Conservation (phyloP, 1,140 invertebrate genomes). For the Drosophila persimilis region DNA sequence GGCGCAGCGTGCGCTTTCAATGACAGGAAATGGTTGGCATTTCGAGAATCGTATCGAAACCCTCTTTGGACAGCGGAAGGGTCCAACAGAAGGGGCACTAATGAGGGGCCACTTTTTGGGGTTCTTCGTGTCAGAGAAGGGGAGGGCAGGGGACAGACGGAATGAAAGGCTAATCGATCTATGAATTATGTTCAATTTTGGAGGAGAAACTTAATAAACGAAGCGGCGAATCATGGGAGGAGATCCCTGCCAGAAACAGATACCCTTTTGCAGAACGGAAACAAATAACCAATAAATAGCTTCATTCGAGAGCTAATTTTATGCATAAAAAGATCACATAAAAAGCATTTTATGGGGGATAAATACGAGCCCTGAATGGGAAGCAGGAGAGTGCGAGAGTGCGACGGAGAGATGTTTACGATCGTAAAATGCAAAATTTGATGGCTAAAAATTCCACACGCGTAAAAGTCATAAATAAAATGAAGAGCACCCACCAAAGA, state of each 20-base stretch:
- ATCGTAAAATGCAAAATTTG: slow-evolving; percentile 72
- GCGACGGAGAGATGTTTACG: slow-evolving; percentile 47
- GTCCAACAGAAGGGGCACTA: slow-evolving; percentile 32
- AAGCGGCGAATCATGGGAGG: background rate
- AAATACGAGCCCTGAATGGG: background rate
- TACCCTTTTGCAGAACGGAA: no score
- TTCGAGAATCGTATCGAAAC: slow-evolving; percentile 50
- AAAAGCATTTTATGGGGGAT: slow-evolving; percentile 26
- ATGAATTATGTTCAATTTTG: slow-evolving; percentile 23
- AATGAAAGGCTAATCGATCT: slow-evolving; percentile 20
- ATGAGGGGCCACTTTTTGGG: slow-evolving; percentile 34
- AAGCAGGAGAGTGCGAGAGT: background rate
- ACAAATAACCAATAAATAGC: slow-evolving; percentile 29
- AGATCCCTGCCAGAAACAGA: background rate
- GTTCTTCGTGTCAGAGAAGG: slow-evolving; percentile 8
- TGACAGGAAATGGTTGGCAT: slow-evolving; percentile 76
- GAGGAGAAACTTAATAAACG: slow-evolving; percentile 3
- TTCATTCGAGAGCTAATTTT: slow-evolving; percentile 19
- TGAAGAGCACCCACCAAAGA: slow-evolving; percentile 63
- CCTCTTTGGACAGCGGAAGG: slow-evolving; percentile 23
- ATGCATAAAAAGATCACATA: slow-evolving; percentile 59
- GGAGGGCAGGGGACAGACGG: background rate
- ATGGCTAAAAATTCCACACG: slow-evolving; percentile 70
- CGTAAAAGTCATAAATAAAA: slow-evolving; percentile 76
- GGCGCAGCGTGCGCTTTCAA: slow-evolving; percentile 46